These are phyloP conservation scores for Subacronicta megacephala DNA, from an alignment of 2,888 invertebrate species.

Conservation along the genomic window DNA sequence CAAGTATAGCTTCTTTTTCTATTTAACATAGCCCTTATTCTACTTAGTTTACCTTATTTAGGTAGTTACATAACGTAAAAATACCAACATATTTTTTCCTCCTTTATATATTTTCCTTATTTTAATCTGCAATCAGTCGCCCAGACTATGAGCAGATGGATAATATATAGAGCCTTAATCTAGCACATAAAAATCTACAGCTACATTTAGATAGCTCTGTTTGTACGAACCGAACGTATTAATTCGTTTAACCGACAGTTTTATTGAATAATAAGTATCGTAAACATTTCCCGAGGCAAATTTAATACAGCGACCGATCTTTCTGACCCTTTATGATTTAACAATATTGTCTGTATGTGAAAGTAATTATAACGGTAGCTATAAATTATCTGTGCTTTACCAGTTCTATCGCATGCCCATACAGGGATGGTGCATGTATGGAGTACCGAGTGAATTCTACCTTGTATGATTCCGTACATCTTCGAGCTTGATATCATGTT, in stretches of 20 bases:
- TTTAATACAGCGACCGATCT: conserved; percentile 67
- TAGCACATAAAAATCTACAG: conserved; percentile 1
- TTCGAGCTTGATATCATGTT: conserved; percentile 50
- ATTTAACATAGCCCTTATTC: conserved; percentile 11
- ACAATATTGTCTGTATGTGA: conserved; percentile 75
- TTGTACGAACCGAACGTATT: conserved; percentile 34
- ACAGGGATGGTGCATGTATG: conserved; percentile 47
- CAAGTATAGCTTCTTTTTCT: conserved; percentile 22
- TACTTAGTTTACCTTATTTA: conserved; percentile 17
- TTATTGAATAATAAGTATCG: conserved; percentile 79
- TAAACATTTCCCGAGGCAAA: conserved; percentile 72
- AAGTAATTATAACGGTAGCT: conserved; percentile 72
- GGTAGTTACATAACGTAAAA: conserved; percentile 16
- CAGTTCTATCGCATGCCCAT: conserved; percentile 50
- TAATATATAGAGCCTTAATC: not conserved
- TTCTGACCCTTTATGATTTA: conserved; percentile 74
- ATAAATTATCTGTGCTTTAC: conserved; percentile 69
- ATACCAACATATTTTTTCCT: conserved; percentile 14
- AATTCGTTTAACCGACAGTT: conserved; percentile 71
- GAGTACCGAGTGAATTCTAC: conserved; percentile 34
- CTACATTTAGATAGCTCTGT: conserved; percentile 3
- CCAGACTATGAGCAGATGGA: too few relatives aligned
- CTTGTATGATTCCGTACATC: conserved; percentile 41
- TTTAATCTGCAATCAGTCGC: too few relatives aligned
- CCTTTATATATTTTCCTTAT: too few relatives aligned